phyloP scores from a whole-genome alignment of 2,113 vertebrate species.

The Peromyscus polionotus region DNA sequence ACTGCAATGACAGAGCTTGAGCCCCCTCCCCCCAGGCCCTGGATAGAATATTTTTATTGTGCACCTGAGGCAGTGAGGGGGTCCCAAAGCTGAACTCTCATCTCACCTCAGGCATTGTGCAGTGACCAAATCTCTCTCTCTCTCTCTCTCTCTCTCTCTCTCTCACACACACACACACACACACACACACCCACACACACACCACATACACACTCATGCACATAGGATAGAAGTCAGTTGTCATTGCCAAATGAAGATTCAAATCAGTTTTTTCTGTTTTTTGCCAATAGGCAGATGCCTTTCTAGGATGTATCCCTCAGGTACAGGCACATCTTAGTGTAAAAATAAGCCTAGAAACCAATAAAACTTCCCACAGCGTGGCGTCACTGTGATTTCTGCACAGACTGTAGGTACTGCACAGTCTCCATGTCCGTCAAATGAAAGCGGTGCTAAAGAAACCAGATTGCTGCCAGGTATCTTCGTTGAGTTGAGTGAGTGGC shows the following conservation, averaged over 20 bases:
- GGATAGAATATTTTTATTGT: not conserved
- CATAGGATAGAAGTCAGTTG: not conserved
- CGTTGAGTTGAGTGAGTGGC: constrained; percentile 53
- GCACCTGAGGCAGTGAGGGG: not conserved
- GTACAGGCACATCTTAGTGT: not conserved
- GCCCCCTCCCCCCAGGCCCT: not conserved
- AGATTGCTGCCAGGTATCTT: constrained; percentile 9
- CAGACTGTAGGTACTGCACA: not conserved
- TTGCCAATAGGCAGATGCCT: not conserved
- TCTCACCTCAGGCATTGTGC: not conserved
- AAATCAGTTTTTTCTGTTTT: not conserved
- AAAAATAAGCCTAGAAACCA: constrained; percentile 13
- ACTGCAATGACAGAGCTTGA: not conserved
- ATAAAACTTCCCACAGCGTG: not conserved
- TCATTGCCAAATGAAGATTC: not conserved
- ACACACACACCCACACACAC: not conserved
- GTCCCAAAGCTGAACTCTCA: not conserved
- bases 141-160: too few relatives aligned
- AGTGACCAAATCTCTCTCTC: not conserved
- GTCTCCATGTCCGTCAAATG: not conserved
- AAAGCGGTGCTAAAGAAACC: constrained; percentile 49
- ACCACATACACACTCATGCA: not conserved
- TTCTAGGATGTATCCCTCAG: not conserved
- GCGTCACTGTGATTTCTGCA: not conserved
- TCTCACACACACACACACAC: not conserved